Evolutionary conservation across 2,797 vertebrate genomes (phyloP).

Genomic region (Crypturellus tataupa): DNA sequence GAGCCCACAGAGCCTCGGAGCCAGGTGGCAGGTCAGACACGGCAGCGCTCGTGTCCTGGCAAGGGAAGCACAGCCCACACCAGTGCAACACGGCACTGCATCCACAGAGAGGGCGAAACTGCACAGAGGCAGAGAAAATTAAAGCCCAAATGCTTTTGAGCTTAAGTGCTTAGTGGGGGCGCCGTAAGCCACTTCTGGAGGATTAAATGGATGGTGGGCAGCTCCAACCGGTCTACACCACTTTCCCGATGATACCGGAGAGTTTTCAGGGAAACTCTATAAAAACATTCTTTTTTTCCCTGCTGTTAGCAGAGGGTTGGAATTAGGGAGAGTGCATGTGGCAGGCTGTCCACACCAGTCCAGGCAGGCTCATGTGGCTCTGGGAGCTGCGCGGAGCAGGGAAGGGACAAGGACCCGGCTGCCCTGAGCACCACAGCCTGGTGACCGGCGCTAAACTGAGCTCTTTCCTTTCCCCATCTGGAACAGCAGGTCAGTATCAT

Average conservation of each 20-base stretch:
- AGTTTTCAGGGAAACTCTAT: not conserved
- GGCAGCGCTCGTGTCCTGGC: not conserved
- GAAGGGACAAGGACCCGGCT: not conserved
- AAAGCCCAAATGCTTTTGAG: not conserved
- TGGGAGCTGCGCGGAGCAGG: not conserved
- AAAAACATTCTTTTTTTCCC: not conserved
- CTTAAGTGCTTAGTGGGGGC: not conserved
- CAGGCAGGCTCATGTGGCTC: not conserved
- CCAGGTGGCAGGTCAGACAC: not conserved
- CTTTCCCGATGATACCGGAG: not conserved
- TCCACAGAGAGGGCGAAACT: not conserved
- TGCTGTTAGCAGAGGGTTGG: not conserved
- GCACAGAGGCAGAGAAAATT: not conserved
- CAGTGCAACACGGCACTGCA: not conserved
- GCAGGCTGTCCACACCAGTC: not conserved
- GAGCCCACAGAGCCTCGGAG: not conserved
- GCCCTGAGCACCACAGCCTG: not conserved
- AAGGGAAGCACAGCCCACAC: not conserved
- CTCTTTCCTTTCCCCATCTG: no score
- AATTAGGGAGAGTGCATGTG: no score
- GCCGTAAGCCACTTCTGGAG: not conserved
- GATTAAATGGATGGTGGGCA: not conserved
- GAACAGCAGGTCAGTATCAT: no score
- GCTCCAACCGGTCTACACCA: not conserved
- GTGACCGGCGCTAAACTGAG: not conserved